Conservation (phyloP, 2,888 invertebrate genomes). For the Sesia bembeciformis region DNA sequence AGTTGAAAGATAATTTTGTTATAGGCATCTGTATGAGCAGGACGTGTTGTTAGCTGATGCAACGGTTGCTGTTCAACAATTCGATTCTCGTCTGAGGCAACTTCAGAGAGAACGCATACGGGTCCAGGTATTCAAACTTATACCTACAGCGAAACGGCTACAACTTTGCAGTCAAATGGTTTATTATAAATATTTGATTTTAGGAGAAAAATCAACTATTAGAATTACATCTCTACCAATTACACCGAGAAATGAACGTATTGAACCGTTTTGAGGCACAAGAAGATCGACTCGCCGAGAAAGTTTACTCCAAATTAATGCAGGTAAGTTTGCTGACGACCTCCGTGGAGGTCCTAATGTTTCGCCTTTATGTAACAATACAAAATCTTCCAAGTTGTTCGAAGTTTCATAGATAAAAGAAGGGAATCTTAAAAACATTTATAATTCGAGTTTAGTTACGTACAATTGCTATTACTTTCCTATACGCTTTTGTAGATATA, state of each 20-base stretch:
- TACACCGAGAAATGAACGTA: conserved; percentile 84
- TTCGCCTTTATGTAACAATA: neutral
- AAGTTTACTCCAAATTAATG: conserved; percentile 70
- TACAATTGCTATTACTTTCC: too few species aligned
- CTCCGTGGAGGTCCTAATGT: neutral
- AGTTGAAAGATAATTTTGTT: neutral
- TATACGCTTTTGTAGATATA: too few species aligned
- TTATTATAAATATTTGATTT: conserved; percentile 2
- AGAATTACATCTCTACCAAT: conserved; percentile 76
- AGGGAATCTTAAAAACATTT: too few species aligned
- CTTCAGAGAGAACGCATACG: conserved; percentile 73
- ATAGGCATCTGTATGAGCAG: conserved; percentile 77
- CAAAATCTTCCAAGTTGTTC: too few species aligned
- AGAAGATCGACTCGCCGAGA: conserved; percentile 77
- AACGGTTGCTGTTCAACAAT: conserved; percentile 72
- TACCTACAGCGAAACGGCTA: too few species aligned
- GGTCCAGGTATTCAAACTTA: conserved; percentile 56
- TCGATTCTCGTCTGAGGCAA: conserved; percentile 77
- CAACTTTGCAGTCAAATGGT: neutral
- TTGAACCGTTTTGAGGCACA: conserved; percentile 82
- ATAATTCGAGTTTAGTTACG: too few species aligned
- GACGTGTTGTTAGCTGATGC: conserved; percentile 76
- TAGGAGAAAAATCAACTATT: conserved; percentile 69
- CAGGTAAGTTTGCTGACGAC: conserved; percentile 32
- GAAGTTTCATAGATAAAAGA: too few species aligned